phyloP scores from a whole-genome alignment of 2,113 vertebrate species.

The cattle (Bos taurus) region DNA sequence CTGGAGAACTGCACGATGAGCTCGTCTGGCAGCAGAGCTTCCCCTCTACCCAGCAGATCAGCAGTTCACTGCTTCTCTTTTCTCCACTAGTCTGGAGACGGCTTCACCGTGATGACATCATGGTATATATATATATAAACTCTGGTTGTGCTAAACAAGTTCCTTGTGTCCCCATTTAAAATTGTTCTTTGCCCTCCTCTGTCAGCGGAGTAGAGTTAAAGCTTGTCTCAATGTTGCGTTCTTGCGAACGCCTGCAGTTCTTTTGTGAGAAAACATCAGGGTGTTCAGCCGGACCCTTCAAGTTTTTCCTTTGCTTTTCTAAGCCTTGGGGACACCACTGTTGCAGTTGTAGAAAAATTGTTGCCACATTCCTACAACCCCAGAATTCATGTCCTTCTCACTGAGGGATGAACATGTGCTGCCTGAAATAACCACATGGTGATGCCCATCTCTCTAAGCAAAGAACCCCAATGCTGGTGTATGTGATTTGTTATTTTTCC shows the following conservation, averaged over 20 bases:
- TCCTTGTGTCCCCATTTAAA: slow-evolving; percentile 65
- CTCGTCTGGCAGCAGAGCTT: slow-evolving; percentile 19
- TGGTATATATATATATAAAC: slow-evolving; percentile 57
- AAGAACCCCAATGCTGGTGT: neutral
- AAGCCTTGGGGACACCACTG: slow-evolving; percentile 61
- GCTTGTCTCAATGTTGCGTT: slow-evolving; percentile 81
- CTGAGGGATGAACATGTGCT: slow-evolving; percentile 53
- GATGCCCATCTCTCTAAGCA: slow-evolving; percentile 3
- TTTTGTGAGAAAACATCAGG: slow-evolving; percentile 47
- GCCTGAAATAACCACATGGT: slow-evolving; percentile 22
- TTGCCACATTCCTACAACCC: slow-evolving; percentile 68
- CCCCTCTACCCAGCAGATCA: slow-evolving; percentile 36
- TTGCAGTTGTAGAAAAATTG: slow-evolving; percentile 53
- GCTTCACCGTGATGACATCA: slow-evolving; percentile 66
- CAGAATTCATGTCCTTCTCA: slow-evolving; percentile 49
- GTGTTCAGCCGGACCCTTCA: slow-evolving; percentile 51
- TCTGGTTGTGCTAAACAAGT: slow-evolving; percentile 70
- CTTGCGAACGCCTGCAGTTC: slow-evolving; percentile 72
- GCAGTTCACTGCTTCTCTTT: slow-evolving; percentile 53
- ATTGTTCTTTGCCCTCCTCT: slow-evolving; percentile 63
- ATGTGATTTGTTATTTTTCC: neutral
- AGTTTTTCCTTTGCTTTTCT: slow-evolving; percentile 57
- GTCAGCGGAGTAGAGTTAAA: slow-evolving; percentile 80
- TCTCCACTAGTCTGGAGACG: slow-evolving; percentile 63
- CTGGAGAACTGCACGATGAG: slow-evolving; percentile 19